Evolutionary conservation across 2,888 invertebrate species (phyloP).

Genomic region (Hypolimnas misippus): DNA sequence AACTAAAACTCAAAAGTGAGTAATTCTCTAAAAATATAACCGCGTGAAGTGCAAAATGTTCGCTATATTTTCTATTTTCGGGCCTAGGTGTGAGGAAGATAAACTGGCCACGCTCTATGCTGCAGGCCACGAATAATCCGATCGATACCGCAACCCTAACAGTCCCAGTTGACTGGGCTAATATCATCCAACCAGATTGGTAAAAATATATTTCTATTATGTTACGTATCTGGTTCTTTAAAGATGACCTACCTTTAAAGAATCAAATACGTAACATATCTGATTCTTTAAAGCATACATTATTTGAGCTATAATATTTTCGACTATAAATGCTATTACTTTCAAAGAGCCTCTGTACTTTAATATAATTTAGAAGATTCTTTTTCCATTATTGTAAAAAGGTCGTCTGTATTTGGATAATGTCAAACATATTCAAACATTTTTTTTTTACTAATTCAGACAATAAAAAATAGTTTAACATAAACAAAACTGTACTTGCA

Average conservation of each 20-base stretch:
- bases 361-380: too few species aligned
- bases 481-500: background rate
- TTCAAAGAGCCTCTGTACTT: too few species aligned
- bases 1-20: background rate
- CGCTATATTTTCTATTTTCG: slow-evolving; percentile 23
- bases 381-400: too few species aligned
- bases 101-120: slow-evolving; percentile 39
- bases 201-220: slow-evolving; percentile 16
- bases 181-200: slow-evolving; percentile 19
- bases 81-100: slow-evolving; percentile 35
- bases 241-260: too few species aligned
- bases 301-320: too few species aligned
- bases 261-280: too few species aligned
- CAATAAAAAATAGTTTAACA: background rate
- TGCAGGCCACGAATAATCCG: slow-evolving; percentile 68
- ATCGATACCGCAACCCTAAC: slow-evolving; percentile 62
- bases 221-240: too few species aligned
- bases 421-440: too few species aligned
- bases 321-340: too few species aligned
- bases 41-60: background rate
- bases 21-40: slow-evolving; percentile 8
- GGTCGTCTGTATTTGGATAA: too few species aligned
- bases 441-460: too few species aligned
- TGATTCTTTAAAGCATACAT: too few species aligned
- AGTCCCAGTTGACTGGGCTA: slow-evolving; percentile 28